Base-by-base conservation (phyloP, 1,140 invertebrate genomes). In the Papilio aristodemus region DNA sequence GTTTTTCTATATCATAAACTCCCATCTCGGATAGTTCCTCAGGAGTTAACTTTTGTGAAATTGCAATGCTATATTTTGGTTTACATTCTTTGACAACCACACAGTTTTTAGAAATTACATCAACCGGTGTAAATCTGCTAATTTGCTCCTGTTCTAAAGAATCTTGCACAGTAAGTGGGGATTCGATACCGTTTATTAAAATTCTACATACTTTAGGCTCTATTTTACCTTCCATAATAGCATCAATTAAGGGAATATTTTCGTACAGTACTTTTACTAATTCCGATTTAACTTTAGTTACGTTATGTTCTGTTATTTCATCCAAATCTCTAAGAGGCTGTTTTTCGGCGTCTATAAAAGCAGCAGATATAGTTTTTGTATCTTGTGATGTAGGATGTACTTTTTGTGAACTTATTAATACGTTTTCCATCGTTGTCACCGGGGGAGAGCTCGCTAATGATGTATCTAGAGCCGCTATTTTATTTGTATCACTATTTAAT, bases 141-240 rank as follows among this genome's bases (percentile, higher is more conserved):
- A 96, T 93, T 86, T 94, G 92, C 75, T 93, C 89, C 77, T 93
- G 92, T 78, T 94, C 92, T 67, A 95, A 84, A 41, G 94, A 93
- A 73, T 94, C 93, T 80, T 94, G 92, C 13, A 95, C 92, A 41
- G 92, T 94, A 25, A 94, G 89, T 1, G 93, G 85, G 25, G 93
- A 91, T 77, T 93, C 92, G 69, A 93, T 83, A 1, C 93, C 93
- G 70, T 93, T 92, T 11, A 94, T 85, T 43, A 94, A 85, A 70
- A 95, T 93, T 68, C 93, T 90, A 82, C 96, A 97, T 46, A 94
- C 93, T 77, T 94, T 93, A 11, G 96, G 94, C 79, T 96, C 93
- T 62, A 98, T 95, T 76, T 95, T 93, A 39, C 94, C 93, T 79
- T 95, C 93, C 36, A 93, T 87, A 70, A 97, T 96, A 1, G 96